Conservation (phyloP, 2,888 invertebrate species). For the Archips crataeganus region DNA sequence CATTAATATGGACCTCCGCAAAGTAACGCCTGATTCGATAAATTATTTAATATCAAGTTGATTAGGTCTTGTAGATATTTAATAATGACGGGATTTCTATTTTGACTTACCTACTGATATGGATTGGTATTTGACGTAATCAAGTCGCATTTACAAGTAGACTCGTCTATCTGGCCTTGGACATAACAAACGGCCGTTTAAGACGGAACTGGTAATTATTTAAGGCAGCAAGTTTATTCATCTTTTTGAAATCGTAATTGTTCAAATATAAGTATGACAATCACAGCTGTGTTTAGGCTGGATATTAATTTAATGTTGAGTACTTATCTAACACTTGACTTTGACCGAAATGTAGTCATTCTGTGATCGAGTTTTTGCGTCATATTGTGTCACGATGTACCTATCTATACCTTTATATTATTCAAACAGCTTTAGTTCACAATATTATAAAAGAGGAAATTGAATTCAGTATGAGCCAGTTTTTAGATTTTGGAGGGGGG, state of each 20-base stretch:
- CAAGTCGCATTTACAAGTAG: slow-evolving; percentile 10
- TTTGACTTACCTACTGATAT: neutral
- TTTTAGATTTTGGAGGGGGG: no score
- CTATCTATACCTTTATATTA: no score
- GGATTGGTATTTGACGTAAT: slow-evolving; percentile 12
- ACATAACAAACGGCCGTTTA: slow-evolving; percentile 1
- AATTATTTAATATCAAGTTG: no score
- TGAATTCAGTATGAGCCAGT: no score
- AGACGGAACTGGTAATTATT: slow-evolving; percentile 19
- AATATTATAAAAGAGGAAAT: no score
- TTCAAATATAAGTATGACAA: neutral
- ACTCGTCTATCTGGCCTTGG: slow-evolving; percentile 22
- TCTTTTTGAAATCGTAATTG: slow-evolving; percentile 8
- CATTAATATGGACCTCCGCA: no score
- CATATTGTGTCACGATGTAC: neutral
- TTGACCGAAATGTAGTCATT: neutral
- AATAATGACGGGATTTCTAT: neutral
- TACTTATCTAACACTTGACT: neutral
- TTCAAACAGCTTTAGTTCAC: no score
- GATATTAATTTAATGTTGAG: slow-evolving; percentile 1
- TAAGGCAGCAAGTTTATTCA: slow-evolving; percentile 1
- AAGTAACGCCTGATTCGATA: no score
- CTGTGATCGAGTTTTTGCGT: neutral
- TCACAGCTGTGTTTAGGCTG: neutral
- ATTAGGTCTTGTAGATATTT: neutral